Base-by-base conservation (phyloP, 1,140 invertebrate species). In the Neodiprion virginianus region DNA sequence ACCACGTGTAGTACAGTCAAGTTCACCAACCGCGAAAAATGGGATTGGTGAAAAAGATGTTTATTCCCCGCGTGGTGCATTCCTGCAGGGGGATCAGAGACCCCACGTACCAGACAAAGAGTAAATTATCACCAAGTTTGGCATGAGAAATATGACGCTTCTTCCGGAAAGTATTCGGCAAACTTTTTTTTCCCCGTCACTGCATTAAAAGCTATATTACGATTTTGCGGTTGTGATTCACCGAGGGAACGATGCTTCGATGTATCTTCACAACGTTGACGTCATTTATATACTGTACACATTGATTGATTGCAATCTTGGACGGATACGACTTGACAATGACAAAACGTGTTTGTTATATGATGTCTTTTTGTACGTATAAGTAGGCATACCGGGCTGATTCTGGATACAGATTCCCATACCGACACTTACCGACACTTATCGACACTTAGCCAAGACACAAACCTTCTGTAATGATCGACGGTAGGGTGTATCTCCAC, bases 91-190 rank as follows among this genome's bases (percentile, higher is more conserved):
- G 28, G 28, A 40, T 40, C 28, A 40, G 28, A 40, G 5, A 40
- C 28, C 28, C 28, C 28, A 5, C 28, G 28, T 40, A 0, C 28
- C 5, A 8, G 53, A 61, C 53, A 61, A 61, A 61, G 53, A 61
- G 53, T 61, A 61, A 61, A 61, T 61, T 61, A 61, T 61, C 53
- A 61, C 53, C 53, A 61, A 61, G 53, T 8, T 8, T 61, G 53
- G 11, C 53, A 12, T 5, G 8, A 61, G 53, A 61, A 61, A 61
- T 61, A 61, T 8, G 53, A 61, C 8, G 5, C 53, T 61, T 61
- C 53, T 61, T 61, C 53, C 53, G 11, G 8, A 61, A 61, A 61
- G 8, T 61, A 61, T 8, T 17, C 28, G 28, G 28, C 28, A 40
- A 17, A 61, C 53, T 61, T 61, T 61, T 61, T 61, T 61, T 17